Evolutionary conservation across 2,888 invertebrate genomes (phyloP).

Genomic region (Cordilura impudica): DNA sequence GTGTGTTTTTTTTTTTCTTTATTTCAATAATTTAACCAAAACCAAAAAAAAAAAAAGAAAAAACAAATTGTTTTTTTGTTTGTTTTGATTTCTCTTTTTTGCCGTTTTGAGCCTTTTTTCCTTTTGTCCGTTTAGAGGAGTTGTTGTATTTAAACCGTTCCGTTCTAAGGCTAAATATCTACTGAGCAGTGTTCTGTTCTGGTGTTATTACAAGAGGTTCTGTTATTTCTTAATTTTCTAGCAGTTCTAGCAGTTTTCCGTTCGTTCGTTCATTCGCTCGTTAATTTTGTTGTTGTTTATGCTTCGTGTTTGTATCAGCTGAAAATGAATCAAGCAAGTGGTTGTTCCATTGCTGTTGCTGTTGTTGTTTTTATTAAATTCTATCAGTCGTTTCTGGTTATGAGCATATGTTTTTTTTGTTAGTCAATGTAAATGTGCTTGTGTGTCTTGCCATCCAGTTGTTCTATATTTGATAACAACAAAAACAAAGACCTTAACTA

Average conservation of each 20-base stretch:
- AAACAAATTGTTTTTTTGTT: slow-evolving; percentile 12
- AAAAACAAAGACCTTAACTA: slow-evolving; percentile 22
- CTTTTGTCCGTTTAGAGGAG: background rate
- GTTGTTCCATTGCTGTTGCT: slow-evolving; percentile 51
- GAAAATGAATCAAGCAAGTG: slow-evolving; percentile 64
- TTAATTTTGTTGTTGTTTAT: background rate
- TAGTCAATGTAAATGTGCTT: background rate
- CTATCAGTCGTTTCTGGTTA: background rate
- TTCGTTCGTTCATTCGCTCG: slow-evolving; percentile 4
- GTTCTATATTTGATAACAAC: slow-evolving; percentile 31
- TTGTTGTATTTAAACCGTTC: slow-evolving; percentile 42
- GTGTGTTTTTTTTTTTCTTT: background rate
- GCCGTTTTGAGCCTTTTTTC: slow-evolving; percentile 9
- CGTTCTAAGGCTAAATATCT: slow-evolving; percentile 57
- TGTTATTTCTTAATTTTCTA: slow-evolving; percentile 24
- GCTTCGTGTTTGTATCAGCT: slow-evolving; percentile 42
- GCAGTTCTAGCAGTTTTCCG: slow-evolving; percentile 54
- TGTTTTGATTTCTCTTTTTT: slow-evolving; percentile 23
- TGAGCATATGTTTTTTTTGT: background rate
- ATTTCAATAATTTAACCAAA: background rate
- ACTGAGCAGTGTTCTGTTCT: slow-evolving; percentile 28
- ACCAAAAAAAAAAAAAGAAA: slow-evolving; percentile 36
- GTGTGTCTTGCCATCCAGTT: slow-evolving; percentile 3
- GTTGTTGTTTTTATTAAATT: slow-evolving; percentile 7
- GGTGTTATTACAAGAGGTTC: slow-evolving; percentile 7